Base-by-base conservation (phyloP, 2,888 invertebrate species). In the Apomyelois bistriatella region DNA sequence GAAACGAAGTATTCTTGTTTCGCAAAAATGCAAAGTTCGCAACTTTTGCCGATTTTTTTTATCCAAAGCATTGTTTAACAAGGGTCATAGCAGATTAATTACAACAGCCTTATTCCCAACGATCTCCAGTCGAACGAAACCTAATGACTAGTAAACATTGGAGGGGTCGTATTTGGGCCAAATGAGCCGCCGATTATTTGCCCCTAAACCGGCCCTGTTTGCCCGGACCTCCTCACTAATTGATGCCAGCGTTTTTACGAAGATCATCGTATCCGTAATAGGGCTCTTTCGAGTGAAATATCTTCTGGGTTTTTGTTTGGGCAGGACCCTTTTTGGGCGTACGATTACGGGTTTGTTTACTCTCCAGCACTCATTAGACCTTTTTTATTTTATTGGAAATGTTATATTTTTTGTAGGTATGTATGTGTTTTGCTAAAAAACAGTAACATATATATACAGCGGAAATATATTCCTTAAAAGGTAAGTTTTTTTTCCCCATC, bases 71-170 rank as follows among this genome's bases (percentile, higher is more conserved):
- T 32, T 46, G 16, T 46, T 46, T 35, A 10, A 15, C 15, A 6
- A 32, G 28, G 35, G 22, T 5, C 5, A 22, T 22, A 5, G 13
- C 40, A 50, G 40, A 52, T 52, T 52, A 52, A 52, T 52, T 43
- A 52, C 37, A 43, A 52, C 37, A 43, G 43, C 52, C 52, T 52
- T 43, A 22, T 5, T 22, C 22, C 22, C 22, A 52, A 42, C 54
- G 55, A 58, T 60, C 59, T 58, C 55, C 55, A 43, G 52, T 52
- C 43, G 50, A 48, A 48, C 51, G 48, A 52, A 54, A 65, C 65
- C 63, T 73, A 74, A 74, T 72, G 72, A 72, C 65, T 68, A 70
- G 74, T 74, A 72, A 73, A 74, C 71, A 71, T 55, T 46, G 52
- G 47, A 51, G 58, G 61, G 57, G 58, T 38, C 54, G 47, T 38